phyloP scores from a whole-genome alignment of 2,113 vertebrate genomes.

The Calyptomena viridis region DNA sequence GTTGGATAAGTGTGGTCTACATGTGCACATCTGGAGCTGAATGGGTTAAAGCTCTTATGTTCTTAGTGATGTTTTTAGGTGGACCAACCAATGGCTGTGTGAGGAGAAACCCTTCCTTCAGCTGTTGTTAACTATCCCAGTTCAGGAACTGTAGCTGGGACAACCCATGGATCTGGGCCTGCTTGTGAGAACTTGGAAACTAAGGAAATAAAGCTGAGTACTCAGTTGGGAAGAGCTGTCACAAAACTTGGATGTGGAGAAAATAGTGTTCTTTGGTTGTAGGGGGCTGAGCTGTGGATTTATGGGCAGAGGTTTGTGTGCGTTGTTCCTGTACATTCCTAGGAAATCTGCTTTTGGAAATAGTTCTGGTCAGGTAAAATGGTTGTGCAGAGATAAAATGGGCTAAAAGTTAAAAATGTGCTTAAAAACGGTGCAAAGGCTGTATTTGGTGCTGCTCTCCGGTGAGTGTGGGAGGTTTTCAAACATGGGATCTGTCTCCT shows the following conservation, averaged over 20 bases:
- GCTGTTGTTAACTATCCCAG: background rate
- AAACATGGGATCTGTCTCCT: accelerated
- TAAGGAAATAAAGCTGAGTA: background rate
- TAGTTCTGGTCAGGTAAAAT: background rate
- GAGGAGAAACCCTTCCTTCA: background rate
- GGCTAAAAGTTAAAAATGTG: background rate
- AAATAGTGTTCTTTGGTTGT: background rate
- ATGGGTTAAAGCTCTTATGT: background rate
- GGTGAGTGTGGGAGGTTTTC: background rate
- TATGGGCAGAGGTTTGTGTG: background rate
- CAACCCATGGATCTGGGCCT: background rate
- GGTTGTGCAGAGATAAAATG: background rate
- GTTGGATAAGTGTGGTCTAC: background rate
- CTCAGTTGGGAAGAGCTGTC: background rate
- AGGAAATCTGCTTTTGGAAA: background rate
- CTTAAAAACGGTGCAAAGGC: background rate
- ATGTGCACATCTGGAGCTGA: accelerated
- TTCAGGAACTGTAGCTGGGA: background rate
- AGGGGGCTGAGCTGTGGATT: background rate
- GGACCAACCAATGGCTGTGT: background rate
- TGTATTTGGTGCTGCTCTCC: background rate
- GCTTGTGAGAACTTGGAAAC: background rate
- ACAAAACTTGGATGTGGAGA: background rate
- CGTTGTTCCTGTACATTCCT: background rate
- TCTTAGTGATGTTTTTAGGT: background rate